Evolutionary conservation across 2,888 invertebrate genomes (phyloP).

Genomic region (Melipona beecheii): DNA sequence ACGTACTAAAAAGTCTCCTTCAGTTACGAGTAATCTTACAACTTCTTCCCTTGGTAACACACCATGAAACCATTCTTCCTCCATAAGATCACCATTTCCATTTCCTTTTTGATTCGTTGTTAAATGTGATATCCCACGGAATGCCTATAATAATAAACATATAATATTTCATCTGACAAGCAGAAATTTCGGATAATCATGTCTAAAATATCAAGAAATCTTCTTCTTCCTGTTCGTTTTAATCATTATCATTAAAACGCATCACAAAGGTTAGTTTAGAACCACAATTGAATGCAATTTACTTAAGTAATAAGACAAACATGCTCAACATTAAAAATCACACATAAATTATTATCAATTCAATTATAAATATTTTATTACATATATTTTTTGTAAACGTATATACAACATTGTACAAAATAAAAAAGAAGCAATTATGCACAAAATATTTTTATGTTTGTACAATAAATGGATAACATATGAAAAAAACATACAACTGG

Average conservation of each 20-base stretch:
- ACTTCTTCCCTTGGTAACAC: conserved; percentile 98
- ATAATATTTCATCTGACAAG: background rate
- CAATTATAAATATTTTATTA: background rate
- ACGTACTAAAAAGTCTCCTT: conserved; percentile 97
- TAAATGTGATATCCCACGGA: conserved; percentile 77
- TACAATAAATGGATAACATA: conserved; percentile 27
- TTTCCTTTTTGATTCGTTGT: conserved; percentile 79
- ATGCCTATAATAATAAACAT: conserved; percentile 70
- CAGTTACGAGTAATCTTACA: conserved; percentile 93
- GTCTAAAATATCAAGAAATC: background rate
- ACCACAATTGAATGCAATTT: conserved; percentile 5
- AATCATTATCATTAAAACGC: background rate
- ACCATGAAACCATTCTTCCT: conserved; percentile 99
- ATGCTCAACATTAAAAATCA: conserved; percentile 34
- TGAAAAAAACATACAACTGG: conserved; percentile 78
- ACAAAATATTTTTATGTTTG: conserved; percentile 22
- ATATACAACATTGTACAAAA: background rate
- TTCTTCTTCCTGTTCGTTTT: background rate
- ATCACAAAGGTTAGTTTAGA: conserved; percentile 20
- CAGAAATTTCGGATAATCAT: background rate
- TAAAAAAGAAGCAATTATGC: conserved; percentile 27
- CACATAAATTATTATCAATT: background rate
- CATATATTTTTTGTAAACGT: background rate
- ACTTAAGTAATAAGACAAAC: conserved; percentile 13
- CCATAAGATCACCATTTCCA: conserved; percentile 90